Conservation (phyloP, 2,888 invertebrate genomes). For the Ptycholaimellus sp. region DNA sequence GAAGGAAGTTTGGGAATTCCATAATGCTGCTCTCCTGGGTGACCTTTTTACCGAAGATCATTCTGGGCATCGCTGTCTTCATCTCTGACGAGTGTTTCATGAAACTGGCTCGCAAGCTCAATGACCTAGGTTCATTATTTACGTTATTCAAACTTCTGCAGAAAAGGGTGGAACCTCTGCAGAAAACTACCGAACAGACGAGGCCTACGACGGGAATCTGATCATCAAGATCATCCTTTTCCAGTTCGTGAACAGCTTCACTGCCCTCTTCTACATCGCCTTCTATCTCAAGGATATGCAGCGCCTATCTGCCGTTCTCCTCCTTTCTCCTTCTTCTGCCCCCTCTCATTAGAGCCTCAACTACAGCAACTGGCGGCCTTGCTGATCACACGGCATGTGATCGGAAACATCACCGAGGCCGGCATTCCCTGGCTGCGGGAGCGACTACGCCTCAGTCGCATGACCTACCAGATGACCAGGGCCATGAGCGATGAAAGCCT, state of each 20-base stretch:
- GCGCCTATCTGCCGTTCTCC: conserved; percentile 36
- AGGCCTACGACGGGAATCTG: conserved; percentile 86
- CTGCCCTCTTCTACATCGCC: conserved; percentile 88
- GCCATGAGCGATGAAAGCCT: conserved; percentile 4
- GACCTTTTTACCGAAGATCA: not conserved
- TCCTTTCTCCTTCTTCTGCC: not conserved
- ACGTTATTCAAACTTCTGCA: not conserved
- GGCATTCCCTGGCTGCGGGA: conserved; percentile 67
- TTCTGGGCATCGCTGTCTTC: not conserved
- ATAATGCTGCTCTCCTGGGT: conserved; percentile 8
- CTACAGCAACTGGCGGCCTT: conserved; percentile 74
- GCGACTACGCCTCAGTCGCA: conserved; percentile 51
- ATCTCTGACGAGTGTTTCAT: no score
- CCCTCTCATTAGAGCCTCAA: not conserved
- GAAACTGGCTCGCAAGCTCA: no score
- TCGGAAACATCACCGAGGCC: conserved; percentile 80
- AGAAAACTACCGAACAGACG: conserved; percentile 93
- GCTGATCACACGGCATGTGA: conserved; percentile 79
- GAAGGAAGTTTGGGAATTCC: no score
- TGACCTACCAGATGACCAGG: conserved; percentile 12
- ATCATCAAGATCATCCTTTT: conserved; percentile 94
- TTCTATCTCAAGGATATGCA: conserved; percentile 87
- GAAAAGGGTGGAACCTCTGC: conserved; percentile 14
- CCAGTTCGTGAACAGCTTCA: conserved; percentile 82
- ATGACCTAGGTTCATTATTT: no score